Percentiles rank a stretch among this genome's conserved stretches.
These are phyloP conservation scores for Acyrthosiphon pisum DNA, from an alignment of 1,140 invertebrate species.

Conservation along the genomic window DNA sequence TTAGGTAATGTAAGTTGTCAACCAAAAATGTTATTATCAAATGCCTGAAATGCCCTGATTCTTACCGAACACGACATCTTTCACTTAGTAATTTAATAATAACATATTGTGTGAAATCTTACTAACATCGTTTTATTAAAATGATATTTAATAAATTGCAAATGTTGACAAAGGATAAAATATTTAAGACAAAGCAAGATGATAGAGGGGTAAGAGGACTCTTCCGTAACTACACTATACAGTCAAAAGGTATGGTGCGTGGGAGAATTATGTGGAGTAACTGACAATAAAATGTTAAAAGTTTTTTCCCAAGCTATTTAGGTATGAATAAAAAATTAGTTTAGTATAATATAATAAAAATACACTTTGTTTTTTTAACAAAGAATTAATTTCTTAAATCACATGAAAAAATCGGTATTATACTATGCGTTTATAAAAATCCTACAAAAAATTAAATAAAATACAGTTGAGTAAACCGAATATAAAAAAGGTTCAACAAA, in stretches of 20 bases:
- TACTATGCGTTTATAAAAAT: not conserved
- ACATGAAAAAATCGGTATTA: not conserved
- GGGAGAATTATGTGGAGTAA: not conserved
- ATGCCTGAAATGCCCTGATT: not conserved
- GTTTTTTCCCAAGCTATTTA: not conserved
- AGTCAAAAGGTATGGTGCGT: not conserved
- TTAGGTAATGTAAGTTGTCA: not conserved
- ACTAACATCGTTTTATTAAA: not conserved
- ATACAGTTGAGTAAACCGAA: not conserved
- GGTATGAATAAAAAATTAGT: not conserved
- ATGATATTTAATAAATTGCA: not conserved
- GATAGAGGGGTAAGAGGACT: not conserved
- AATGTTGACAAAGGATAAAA: not conserved
- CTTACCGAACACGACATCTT: not conserved
- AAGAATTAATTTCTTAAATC: not conserved
- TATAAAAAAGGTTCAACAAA: not conserved
- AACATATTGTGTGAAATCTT: not conserved
- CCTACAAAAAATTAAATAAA: not conserved
- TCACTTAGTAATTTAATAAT: not conserved
- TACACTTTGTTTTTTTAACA: not conserved
- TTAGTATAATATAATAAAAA: not conserved
- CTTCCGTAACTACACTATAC: not conserved
- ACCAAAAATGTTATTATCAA: not conserved
- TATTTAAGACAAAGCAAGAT: not conserved
- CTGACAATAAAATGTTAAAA: not conserved